Base-by-base conservation (phyloP, 1,140 invertebrate species). In the Heliothis virescens region DNA sequence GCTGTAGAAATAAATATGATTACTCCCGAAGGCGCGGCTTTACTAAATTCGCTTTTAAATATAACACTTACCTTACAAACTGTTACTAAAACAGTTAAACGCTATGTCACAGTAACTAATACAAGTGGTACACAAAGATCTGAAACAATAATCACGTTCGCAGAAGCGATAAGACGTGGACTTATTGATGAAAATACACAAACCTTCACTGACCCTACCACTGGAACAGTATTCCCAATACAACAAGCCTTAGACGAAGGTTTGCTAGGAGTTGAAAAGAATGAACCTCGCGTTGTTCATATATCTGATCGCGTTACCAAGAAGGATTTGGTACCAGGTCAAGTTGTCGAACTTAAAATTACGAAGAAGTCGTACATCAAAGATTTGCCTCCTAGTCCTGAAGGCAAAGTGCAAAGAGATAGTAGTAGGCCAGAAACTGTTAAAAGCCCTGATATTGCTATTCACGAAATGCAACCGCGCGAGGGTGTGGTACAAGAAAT, bases 61-160 rank as follows among this genome's bases (percentile, higher is more conserved):
- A 97, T 99, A 77, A 98, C 97, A 13, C 95, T 98, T 11, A 98
- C 97, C 3, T 97, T 97, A 4, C 97, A 98, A 85, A 98, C 97
- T 1, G 97, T 98, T 5, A 98, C 97, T 3, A 97, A 97, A 93
- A 97, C 97, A 48, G 96, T 98, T 12, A 97, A 96, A 92, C 95
- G 96, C n/a, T 98, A 97, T 91, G 96, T 97, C 26, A 98, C 97
- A 16, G 96, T 97, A 53, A 96, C 96, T 18, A 96, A 96, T 83
- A 96, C 95, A 4, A 96, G 95, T 69, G 95, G 96, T 79, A 90
- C 95, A n/a, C 88, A 95, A 47, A 95, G 93, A 57, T 95, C 95
- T 80, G 95, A 96, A 86, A 96, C 96, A 48, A 95, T 96, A 80
- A 95, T 98, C 50, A 97, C 97, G 0, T 97, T 98, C 82, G 96